Evolutionary conservation across 2,888 invertebrate species (phyloP).

Genomic region (Baronia brevicornis): DNA sequence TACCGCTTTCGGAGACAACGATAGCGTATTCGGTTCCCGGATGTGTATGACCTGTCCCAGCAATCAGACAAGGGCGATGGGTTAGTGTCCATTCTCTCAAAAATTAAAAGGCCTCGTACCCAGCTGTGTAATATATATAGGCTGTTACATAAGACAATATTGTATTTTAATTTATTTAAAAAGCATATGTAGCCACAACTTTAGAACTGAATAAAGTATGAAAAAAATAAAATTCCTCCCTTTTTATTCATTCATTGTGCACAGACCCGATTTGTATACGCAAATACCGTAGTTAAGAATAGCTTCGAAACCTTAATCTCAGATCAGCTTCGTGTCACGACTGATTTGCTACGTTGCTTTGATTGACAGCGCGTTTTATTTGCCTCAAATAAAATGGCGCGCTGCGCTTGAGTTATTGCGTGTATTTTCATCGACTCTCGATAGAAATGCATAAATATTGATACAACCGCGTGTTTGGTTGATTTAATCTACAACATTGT

Average conservation of each 20-base stretch:
- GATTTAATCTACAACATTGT: constrained; percentile 15
- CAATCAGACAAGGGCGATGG: too few species aligned
- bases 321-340: constrained; percentile 22
- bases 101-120: too few species aligned
- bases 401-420: constrained; percentile 33
- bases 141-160: too few species aligned
- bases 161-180: too few species aligned
- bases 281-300: constrained; percentile 12
- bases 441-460: constrained; percentile 32
- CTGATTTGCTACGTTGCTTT: constrained; percentile 34
- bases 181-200: too few species aligned
- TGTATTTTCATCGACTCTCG: constrained; percentile 26
- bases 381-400: constrained; percentile 34
- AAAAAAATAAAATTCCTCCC: too few species aligned
- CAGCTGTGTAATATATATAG: too few species aligned
- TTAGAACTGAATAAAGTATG: too few species aligned
- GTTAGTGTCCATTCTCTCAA: too few species aligned
- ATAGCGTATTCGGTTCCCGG: too few species aligned
- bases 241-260: constrained; percentile 5
- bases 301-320: constrained; percentile 14
- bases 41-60: too few species aligned
- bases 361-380: constrained; percentile 41
- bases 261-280: constrained; percentile 3
- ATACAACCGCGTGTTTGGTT: constrained; percentile 20
- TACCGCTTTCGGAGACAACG: too few species aligned